Conservation (phyloP, 2,797 vertebrate species). For the Phrynocephalus forsythii region DNA sequence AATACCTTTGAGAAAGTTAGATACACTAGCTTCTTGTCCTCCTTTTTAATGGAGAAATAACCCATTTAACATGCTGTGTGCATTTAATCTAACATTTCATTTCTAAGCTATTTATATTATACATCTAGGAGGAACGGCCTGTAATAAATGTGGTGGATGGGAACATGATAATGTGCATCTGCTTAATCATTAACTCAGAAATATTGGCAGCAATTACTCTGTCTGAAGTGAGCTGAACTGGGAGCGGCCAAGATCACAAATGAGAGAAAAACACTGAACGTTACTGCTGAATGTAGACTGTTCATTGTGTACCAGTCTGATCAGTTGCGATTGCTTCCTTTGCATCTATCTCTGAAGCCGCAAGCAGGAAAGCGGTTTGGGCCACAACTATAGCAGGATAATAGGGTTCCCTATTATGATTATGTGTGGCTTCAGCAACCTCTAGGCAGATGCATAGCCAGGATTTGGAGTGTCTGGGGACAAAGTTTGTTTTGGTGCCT, state of each 20-base stretch:
- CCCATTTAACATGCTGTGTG: no score
- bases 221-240: not conserved
- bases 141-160: conserved; percentile 1
- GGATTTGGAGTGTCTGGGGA: no score
- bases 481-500: no score
- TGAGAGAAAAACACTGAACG: not conserved
- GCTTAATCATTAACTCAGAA: conserved; percentile 11
- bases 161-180: conserved; percentile 2
- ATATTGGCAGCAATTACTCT: not conserved
- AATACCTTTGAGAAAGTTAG: no score
- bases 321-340: not conserved
- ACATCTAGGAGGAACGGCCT: not conserved
- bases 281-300: not conserved
- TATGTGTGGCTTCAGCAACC: not conserved
- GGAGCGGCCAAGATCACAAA: not conserved
- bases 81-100: no score
- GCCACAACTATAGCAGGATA: not conserved
- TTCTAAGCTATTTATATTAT: not conserved
- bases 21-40: no score
- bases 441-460: not conserved
- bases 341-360: not conserved
- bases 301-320: not conserved
- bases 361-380: not conserved
- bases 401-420: not conserved
- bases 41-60: no score